Evolutionary conservation across 2,113 vertebrate genomes (phyloP), one percentile per base, ranked within the genome.

Genomic region (Lichenostomus cassidix): DNA sequence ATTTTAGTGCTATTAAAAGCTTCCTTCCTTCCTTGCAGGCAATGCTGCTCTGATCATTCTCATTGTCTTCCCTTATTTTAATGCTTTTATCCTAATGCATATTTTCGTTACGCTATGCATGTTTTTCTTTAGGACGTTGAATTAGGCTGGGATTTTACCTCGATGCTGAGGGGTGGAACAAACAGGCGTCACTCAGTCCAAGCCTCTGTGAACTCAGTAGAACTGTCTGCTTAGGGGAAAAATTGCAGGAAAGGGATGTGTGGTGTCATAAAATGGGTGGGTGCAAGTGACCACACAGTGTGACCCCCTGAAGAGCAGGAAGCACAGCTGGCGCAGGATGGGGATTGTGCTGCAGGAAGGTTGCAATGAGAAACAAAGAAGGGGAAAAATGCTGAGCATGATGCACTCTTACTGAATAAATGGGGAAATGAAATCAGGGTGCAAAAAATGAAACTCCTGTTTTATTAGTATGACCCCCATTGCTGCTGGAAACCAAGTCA

Each of bases 1-100:
- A 92, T 96, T 97, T 95, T 92, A 94, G 91, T 79, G 78, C 92
- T 84, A 87, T 93, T 94, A 95, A 96, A 95, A 95, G 91, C 94
- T 94, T 95, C 70, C 97, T 86, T 97, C 74, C 95, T 94, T 84
- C 76, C 80, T 93, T 17, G 14, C 68, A 91, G 79, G 83, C 94
- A 81, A 20, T 21, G 87, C 62, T 84, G 71, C 47, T 87, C 44
- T 90, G 89, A 78, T 96, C 53, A 76, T 81, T 60, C 73, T 90
- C 25, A 55, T n/a, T 71, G 60, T 83, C 79, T 90, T 89, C 39
- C 42, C 87, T 93, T 85, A 77, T 91, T 94, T 87, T 78, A 91
- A 83, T 90, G 92, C 90, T 86, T 93, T 91, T 83, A 89, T 93
- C 93, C 46, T 52, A 73, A 75, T 79, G 71, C 46, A 22, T 87